phyloP scores from a whole-genome alignment of 2,888 invertebrate species.

The Nymphalis polychloros region DNA sequence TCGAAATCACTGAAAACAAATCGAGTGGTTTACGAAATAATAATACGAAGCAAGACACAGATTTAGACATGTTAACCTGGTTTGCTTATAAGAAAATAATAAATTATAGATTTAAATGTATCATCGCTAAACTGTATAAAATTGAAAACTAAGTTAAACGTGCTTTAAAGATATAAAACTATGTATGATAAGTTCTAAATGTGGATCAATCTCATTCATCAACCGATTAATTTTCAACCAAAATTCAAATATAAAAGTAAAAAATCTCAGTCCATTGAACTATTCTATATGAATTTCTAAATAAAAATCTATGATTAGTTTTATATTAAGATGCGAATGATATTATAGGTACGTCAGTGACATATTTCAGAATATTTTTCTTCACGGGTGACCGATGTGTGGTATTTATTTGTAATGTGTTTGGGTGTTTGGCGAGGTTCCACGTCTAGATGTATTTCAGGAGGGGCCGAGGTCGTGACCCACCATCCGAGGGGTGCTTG shows the following conservation, averaged over 20 bases:
- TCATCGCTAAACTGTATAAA: too few species aligned
- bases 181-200: not conserved
- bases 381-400: constrained; percentile 23
- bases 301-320: not conserved
- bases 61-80: too few species aligned
- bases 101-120: too few species aligned
- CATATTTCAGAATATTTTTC: constrained; percentile 22
- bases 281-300: not conserved
- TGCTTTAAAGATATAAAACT: too few species aligned
- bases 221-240: not conserved
- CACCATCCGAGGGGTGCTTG: constrained; percentile 43
- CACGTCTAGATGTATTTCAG: constrained; percentile 60
- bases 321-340: not conserved
- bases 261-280: not conserved
- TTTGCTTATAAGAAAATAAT: too few species aligned
- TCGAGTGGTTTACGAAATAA: too few species aligned
- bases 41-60: too few species aligned
- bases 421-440: constrained; percentile 56
- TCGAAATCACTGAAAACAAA: too few species aligned
- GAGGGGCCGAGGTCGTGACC: constrained; percentile 65
- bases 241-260: not conserved
- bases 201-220: not conserved
- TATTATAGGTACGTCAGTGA: constrained; percentile 2
- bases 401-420: constrained; percentile 31
- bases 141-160: too few species aligned